These are phyloP conservation scores for Acronicta psi DNA, from an alignment of 2,888 invertebrate genomes.

Conservation along the genomic window DNA sequence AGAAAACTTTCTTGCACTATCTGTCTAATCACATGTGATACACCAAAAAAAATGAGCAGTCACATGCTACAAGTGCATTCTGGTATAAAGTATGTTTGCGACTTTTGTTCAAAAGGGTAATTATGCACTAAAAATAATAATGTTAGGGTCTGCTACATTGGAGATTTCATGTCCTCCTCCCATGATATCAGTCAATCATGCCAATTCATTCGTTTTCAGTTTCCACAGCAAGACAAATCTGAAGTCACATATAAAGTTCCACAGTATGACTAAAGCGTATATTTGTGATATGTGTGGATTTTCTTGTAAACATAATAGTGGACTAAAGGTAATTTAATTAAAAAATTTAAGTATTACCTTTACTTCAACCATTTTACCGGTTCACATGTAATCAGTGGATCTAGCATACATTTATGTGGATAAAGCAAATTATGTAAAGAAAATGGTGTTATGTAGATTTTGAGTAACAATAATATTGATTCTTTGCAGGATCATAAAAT, in stretches of 20 bases:
- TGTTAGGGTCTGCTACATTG: too few species aligned
- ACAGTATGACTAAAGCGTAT: slow-evolving; percentile 55
- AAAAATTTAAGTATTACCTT: too few species aligned
- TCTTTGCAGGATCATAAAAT: slow-evolving; percentile 67
- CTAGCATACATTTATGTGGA: too few species aligned
- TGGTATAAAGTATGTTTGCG: slow-evolving; percentile 62
- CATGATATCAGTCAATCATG: too few species aligned
- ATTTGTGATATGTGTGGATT: slow-evolving; percentile 70
- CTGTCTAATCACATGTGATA: slow-evolving; percentile 59
- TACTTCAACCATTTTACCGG: too few species aligned
- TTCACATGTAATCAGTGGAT: too few species aligned
- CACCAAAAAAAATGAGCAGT: slow-evolving; percentile 58
- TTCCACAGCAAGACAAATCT: slow-evolving; percentile 56
- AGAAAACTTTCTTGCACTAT: slow-evolving; percentile 60
- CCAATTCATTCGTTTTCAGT: slow-evolving; percentile 54
- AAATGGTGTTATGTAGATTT: too few species aligned
- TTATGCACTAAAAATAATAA: not conserved
- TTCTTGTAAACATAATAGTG: slow-evolving; percentile 57
- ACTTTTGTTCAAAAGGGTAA: slow-evolving; percentile 68
- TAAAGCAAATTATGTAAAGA: too few species aligned
- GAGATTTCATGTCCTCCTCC: too few species aligned
- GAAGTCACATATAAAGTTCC: slow-evolving; percentile 60
- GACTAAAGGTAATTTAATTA: slow-evolving; percentile 57
- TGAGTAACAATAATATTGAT: too few species aligned
- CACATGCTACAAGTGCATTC: slow-evolving; percentile 62